Percentiles rank a stretch among this genome's conserved stretches.
phyloP scores from a whole-genome alignment of 2,888 invertebrate genomes.

The Dioctria linearis region DNA sequence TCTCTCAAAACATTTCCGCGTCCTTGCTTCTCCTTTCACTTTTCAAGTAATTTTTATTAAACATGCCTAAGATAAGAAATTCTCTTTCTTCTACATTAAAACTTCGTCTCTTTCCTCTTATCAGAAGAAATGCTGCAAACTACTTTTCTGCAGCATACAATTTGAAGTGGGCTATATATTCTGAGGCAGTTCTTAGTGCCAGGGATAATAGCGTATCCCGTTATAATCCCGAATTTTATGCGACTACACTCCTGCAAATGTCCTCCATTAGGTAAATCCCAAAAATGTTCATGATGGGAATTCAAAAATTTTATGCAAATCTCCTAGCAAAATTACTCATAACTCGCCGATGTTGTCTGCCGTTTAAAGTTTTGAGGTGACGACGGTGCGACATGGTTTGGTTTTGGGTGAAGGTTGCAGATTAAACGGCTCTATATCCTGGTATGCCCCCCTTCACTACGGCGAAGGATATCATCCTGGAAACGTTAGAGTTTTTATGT shows the following conservation, averaged over 20 bases:
- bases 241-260: slow-evolving; percentile 19
- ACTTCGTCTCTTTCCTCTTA: neutral
- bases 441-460: neutral
- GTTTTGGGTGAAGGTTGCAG: slow-evolving; percentile 7
- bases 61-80: neutral
- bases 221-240: slow-evolving; percentile 34
- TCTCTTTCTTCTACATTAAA: too few relatives aligned
- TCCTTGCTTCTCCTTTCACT: neutral
- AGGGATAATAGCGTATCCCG: slow-evolving; percentile 13
- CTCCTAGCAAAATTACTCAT: slow-evolving; percentile 11
- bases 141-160: too few relatives aligned
- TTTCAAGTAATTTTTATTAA: slow-evolving; percentile 7
- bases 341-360: slow-evolving; percentile 10
- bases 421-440: slow-evolving; percentile 20
- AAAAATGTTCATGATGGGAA: slow-evolving; percentile 6
- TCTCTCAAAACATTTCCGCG: neutral
- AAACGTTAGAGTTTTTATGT: neutral
- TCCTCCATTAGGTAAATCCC: slow-evolving; percentile 26
- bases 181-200: neutral
- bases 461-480: neutral
- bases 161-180: too few relatives aligned
- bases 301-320: slow-evolving; percentile 45
- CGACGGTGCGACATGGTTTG: neutral
- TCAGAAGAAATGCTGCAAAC: neutral
- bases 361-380: neutral